These are phyloP conservation scores for Morpho deidamia DNA, from an alignment of 2,888 invertebrate genomes.

Conservation along the genomic window DNA sequence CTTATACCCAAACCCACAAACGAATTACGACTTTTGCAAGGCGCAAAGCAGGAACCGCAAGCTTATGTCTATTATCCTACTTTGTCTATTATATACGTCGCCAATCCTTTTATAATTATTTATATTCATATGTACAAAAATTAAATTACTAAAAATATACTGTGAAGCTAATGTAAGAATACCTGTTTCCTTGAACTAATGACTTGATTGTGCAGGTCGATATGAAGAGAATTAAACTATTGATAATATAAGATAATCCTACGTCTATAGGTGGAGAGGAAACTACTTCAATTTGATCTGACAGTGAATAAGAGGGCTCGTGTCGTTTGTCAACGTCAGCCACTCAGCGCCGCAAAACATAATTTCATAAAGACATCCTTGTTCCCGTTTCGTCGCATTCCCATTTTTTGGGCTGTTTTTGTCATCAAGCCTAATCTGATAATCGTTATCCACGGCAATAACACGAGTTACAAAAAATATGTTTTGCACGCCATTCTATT, in stretches of 20 bases:
- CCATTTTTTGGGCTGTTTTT: constrained; percentile 14
- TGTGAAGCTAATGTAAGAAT: too few species aligned
- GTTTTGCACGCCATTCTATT: background rate
- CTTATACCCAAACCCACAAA: too few species aligned
- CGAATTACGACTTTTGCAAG: too few species aligned
- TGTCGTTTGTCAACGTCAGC: constrained; percentile 73
- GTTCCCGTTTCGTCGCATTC: constrained; percentile 54
- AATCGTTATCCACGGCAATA: background rate
- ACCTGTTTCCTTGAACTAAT: too few species aligned
- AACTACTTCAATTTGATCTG: constrained; percentile 72
- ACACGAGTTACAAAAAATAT: background rate
- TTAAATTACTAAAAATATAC: too few species aligned
- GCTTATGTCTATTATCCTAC: too few species aligned
- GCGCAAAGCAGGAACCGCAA: too few species aligned
- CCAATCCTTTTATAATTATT: too few species aligned
- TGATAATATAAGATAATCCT: constrained; percentile 11
- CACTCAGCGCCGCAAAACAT: constrained; percentile 68
- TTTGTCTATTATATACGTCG: too few species aligned
- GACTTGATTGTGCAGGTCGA: too few species aligned
- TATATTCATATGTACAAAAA: too few species aligned
- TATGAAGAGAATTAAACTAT: background rate
- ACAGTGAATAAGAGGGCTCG: constrained; percentile 70
- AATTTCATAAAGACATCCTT: constrained; percentile 73
- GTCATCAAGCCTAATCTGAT: constrained; percentile 15
- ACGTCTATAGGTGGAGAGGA: constrained; percentile 50